Percentiles rank a stretch among this genome's conserved stretches.
Evolutionary conservation across 2,113 vertebrate species (phyloP).

Genomic region (Pterophyllum scalare): DNA sequence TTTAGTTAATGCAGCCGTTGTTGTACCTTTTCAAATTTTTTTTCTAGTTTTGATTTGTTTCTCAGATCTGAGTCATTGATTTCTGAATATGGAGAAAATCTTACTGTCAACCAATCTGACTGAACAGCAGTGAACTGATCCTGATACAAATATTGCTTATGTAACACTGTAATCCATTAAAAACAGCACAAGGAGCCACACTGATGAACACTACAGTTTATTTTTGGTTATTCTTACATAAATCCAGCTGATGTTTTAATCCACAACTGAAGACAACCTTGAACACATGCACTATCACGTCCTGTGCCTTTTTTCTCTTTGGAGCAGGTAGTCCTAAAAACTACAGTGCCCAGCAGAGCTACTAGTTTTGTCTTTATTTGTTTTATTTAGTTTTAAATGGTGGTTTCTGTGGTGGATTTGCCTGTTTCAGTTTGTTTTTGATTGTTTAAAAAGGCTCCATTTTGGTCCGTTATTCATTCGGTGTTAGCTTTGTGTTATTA

Average conservation of each 20-base stretch:
- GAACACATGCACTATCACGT: neutral
- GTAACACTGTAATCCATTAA: neutral
- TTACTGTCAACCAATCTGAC: neutral
- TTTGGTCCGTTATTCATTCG: neutral
- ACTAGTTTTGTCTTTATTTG: neutral
- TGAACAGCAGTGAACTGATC: neutral
- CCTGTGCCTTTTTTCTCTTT: neutral
- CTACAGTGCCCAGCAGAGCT: neutral
- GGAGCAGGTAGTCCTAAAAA: neutral
- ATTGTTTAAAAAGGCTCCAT: neutral
- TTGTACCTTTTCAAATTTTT: neutral
- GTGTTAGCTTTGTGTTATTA: neutral
- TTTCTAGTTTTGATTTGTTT: neutral
- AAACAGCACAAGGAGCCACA: neutral
- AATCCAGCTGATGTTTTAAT: neutral
- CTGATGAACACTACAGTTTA: neutral
- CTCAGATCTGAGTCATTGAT: neutral
- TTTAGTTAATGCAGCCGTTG: neutral
- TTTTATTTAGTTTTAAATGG: neutral
- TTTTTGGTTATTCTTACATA: neutral
- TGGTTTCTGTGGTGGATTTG: neutral
- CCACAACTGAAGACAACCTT: neutral
- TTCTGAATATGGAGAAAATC: neutral
- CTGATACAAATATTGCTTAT: neutral
- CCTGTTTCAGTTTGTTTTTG: neutral